Conservation (phyloP, 2,888 invertebrate genomes). For the Cotesia congregata region DNA sequence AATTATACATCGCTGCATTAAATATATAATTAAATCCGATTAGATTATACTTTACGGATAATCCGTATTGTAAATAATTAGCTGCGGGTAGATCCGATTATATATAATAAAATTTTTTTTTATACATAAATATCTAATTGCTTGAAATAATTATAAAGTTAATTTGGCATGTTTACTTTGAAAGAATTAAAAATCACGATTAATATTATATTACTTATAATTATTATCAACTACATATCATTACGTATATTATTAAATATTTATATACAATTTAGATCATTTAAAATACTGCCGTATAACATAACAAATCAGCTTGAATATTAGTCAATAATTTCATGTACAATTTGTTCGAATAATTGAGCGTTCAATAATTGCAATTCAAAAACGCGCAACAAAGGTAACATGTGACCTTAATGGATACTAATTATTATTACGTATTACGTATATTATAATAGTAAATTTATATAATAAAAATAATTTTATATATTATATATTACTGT, state of each 20-base stretch:
- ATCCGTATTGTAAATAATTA: background rate
- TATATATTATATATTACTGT: conserved; percentile 15
- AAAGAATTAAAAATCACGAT: background rate
- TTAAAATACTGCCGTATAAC: background rate
- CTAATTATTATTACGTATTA: background rate
- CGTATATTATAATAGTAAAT: background rate
- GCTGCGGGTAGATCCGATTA: background rate
- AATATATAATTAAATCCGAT: background rate
- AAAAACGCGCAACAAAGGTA: background rate
- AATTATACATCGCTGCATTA: background rate
- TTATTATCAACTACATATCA: background rate
- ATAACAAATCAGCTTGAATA: background rate
- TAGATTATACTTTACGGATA: background rate
- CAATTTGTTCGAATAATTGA: background rate
- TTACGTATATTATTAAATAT: background rate
- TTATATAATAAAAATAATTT: conserved; percentile 1
- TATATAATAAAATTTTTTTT: background rate
- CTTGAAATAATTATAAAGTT: background rate
- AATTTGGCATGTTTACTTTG: background rate
- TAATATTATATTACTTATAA: background rate
- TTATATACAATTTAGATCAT: background rate
- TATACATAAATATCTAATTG: background rate
- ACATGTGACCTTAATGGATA: background rate
- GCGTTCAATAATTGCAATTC: background rate
- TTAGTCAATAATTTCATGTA: background rate